Percentiles rank a stretch among this genome's conserved stretches.
Evolutionary conservation across 1,140 invertebrate species (phyloP).

Genomic region (Hylyphantes graminicola): DNA sequence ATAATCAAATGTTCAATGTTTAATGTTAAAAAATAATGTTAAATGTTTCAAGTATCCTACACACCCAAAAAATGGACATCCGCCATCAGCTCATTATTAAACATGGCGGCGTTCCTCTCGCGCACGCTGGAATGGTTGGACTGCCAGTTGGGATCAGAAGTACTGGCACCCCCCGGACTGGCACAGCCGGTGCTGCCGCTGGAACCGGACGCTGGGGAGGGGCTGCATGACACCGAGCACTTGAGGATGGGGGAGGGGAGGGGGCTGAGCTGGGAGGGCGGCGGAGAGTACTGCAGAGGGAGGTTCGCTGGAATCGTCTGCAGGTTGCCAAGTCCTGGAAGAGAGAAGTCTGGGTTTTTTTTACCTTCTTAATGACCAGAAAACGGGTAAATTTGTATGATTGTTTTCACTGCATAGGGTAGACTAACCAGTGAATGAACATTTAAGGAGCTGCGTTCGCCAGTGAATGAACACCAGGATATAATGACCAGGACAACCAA

Average conservation of each 20-base stretch:
- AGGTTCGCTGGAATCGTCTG: slow-evolving; percentile 57
- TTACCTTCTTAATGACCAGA: no score
- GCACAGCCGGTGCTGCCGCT: slow-evolving; percentile 41
- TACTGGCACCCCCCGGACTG: slow-evolving; percentile 67
- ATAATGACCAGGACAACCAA: no score
- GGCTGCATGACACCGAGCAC: slow-evolving; percentile 29
- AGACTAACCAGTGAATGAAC: no score
- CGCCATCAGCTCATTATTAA: slow-evolving; percentile 92
- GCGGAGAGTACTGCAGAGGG: slow-evolving; percentile 53
- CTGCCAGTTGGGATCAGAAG: slow-evolving; percentile 90
- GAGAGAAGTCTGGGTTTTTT: no score
- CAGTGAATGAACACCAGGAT: no score
- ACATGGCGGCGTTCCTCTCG: slow-evolving; percentile 93
- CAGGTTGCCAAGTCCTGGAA: slow-evolving; percentile 54
- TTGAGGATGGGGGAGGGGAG: slow-evolving; percentile 49
- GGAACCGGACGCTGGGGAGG: slow-evolving; percentile 27
- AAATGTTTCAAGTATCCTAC: no score
- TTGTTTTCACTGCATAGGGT: no score
- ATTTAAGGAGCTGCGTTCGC: no score
- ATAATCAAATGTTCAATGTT: no score
- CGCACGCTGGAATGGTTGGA: slow-evolving; percentile 85
- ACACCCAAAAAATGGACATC: slow-evolving; percentile 84
- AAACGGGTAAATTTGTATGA: no score
- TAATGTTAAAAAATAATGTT: no score
- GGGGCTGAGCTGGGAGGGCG: slow-evolving; percentile 47